Evolutionary conservation across 2,797 vertebrate genomes (phyloP), one percentile per base, ranked within the genome.

Genomic region (Halcyon chelicuti): DNA sequence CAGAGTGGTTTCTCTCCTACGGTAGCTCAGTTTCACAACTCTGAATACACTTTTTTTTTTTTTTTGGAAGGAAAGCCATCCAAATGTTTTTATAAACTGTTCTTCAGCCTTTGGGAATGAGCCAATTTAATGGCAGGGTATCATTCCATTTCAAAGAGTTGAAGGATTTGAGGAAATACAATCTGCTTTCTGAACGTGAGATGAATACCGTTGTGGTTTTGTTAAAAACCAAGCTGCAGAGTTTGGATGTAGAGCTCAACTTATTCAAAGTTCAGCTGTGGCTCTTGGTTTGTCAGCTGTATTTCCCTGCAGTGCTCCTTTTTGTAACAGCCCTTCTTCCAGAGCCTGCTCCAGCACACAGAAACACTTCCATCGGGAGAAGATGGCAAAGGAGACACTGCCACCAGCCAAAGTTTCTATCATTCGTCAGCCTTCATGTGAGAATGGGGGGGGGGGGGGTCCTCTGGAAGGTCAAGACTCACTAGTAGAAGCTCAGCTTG

Each of bases 1-100:
- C 83, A 77, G 25, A 93, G 86, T 68, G 74, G 58, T 74, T 93
- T 93, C 92, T 88, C 73, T 93, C 84, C 78, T 65, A 39, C 2
- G 1, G 77, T 65, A 93, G 93, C 71, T 97, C 95, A 92, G 68
- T 93, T 97, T 95, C 88, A 87, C 80, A 91, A 87, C 72, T 79
- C 80, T 67, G 83, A 93, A 94, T 81, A 63, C 5, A 39, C 28
- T 72, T 63, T n/a, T 65, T 40, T 57, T 62, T 25, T 29, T 70
- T 51, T 70, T 40, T 18, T 3, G 0, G 20, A 61, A 86, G 63
- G 44, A 92, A 96, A 92, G 44, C 65, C 54, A 90, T 71, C 68
- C 94, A 54, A 67, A 92, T 71, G 71, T 57, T 97, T 90, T 95
- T 92, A 89, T 76, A 91, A 87, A 77, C 60, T 13, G 5, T 87